These are phyloP conservation scores for Drosophila littoralis DNA, from an alignment of 1,140 invertebrate genomes.

Conservation along the genomic window DNA sequence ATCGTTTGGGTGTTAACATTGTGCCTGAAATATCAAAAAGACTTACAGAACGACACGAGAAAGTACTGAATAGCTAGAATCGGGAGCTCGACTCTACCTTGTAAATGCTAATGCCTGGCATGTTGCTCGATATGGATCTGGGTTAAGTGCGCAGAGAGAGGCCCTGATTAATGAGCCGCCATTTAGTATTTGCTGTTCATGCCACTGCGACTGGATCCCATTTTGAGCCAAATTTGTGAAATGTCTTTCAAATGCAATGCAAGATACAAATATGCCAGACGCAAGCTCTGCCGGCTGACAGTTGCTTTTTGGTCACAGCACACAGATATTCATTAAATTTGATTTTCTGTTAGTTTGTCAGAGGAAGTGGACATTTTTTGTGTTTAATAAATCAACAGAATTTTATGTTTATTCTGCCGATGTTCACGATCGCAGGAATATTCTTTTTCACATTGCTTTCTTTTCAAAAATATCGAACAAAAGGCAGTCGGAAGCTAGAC, in stretches of 20 bases:
- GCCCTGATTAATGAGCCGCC: constrained; percentile 28
- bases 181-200: constrained; percentile 10
- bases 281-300: background rate
- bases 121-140: constrained; percentile 36
- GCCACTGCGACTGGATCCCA: constrained; percentile 15
- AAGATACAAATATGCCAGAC: constrained; percentile 1
- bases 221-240: background rate
- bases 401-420: too few relatives aligned
- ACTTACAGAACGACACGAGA: constrained; percentile 23
- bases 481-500: too few relatives aligned
- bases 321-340: too few relatives aligned
- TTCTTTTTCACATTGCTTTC: too few relatives aligned
- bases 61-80: constrained; percentile 14
- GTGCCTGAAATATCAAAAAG: constrained; percentile 36
- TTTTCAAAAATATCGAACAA: too few relatives aligned
- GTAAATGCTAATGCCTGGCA: constrained; percentile 44
- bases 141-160: constrained; percentile 34
- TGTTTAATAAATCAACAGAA: too few relatives aligned
- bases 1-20: constrained; percentile 35
- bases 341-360: too few relatives aligned
- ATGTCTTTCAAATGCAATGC: constrained; percentile 5
- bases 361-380: too few relatives aligned
- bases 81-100: background rate
- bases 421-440: too few relatives aligned
- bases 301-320: background rate